Conservation (phyloP, 2,888 invertebrate species). For the Hipparchia semele region DNA sequence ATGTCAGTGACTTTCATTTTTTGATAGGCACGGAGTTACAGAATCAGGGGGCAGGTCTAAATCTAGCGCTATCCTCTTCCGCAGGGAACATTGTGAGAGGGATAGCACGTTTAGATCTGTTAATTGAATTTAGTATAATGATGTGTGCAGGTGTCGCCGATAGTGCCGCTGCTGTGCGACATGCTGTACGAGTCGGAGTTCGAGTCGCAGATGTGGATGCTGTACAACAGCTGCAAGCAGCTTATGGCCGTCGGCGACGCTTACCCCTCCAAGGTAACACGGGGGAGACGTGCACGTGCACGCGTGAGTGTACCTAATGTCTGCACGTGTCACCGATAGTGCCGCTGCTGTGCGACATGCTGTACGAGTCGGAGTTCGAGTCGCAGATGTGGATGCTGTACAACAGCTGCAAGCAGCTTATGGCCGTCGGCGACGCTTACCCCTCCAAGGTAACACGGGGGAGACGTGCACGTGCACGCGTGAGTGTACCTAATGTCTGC, state of each 20-base stretch:
- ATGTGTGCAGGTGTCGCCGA: conserved; percentile 81
- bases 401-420: conserved; percentile 93
- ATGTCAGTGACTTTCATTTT: no score
- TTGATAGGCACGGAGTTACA: no score
- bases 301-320: no score
- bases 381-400: conserved; percentile 98
- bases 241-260: conserved; percentile 94
- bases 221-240: conserved; percentile 96
- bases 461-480: not conserved
- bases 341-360: conserved; percentile 90
- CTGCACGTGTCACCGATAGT: conserved; percentile 85
- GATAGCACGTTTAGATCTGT: no score
- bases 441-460: conserved; percentile 85
- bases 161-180: conserved; percentile 91
- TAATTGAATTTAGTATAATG: no score
- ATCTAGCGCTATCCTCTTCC: no score
- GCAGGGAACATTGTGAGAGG: no score
- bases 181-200: conserved; percentile 97
- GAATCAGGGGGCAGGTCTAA: no score
- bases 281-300: not conserved
- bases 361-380: conserved; percentile 98
- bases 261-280: conserved; percentile 88
- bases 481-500: no score
- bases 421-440: conserved; percentile 95
- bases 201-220: conserved; percentile 98